Conservation (phyloP, 2,888 invertebrate species). For the Strigamia crassipes region DNA sequence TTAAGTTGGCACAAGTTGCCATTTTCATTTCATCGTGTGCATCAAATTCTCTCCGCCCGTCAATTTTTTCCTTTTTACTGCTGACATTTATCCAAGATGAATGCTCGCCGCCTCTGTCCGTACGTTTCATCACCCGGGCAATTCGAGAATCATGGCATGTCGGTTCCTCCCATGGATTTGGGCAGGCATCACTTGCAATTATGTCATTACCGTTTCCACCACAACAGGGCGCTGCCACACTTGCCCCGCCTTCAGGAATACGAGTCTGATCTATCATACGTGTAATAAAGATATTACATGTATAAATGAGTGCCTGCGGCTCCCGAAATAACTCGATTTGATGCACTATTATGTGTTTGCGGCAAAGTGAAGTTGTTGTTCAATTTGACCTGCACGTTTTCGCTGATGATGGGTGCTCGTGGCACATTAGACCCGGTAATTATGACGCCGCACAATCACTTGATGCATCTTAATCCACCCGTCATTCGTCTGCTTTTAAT, state of each 20-base stretch:
- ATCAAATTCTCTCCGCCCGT: constrained; percentile 42
- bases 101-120: constrained; percentile 34
- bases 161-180: constrained; percentile 33
- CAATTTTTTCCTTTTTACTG: constrained; percentile 29
- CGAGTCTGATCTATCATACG: constrained; percentile 36
- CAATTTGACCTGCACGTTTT: constrained; percentile 32
- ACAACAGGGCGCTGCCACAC: constrained; percentile 40
- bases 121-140: constrained; percentile 10
- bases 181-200: background rate
- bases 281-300: constrained; percentile 42
- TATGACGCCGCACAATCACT: constrained; percentile 38
- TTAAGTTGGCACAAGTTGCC: constrained; percentile 40
- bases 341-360: background rate
- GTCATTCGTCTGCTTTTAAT: constrained; percentile 19
- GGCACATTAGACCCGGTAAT: constrained; percentile 26
- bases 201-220: constrained; percentile 40
- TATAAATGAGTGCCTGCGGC: constrained; percentile 31
- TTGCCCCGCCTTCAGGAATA: constrained; percentile 32
- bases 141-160: constrained; percentile 12
- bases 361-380: background rate
- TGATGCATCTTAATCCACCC: constrained; percentile 35
- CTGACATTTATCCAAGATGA: constrained; percentile 31
- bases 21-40: constrained; percentile 30
- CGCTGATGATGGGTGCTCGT: constrained; percentile 22
- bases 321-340: background rate